Conservation (phyloP, 1,140 invertebrate species). For the Calycopis cecrops region DNA sequence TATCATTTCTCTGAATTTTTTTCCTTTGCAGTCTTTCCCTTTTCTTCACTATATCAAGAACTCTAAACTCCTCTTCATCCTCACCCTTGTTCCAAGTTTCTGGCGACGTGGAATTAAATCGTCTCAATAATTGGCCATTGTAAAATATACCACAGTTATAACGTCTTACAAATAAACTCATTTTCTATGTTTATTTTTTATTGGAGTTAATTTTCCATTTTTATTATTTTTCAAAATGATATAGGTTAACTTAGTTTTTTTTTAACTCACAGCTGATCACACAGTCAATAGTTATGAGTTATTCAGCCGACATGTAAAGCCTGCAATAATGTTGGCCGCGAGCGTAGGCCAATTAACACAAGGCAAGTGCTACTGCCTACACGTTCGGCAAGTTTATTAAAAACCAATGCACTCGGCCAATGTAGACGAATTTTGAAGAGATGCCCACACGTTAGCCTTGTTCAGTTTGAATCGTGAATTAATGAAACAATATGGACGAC, state of each 20-base stretch:
- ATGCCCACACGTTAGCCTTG: too few species aligned
- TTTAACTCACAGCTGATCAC: background rate
- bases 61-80: slow-evolving; percentile 66
- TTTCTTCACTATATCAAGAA: slow-evolving; percentile 64
- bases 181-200: slow-evolving; percentile 31
- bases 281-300: background rate
- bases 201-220: slow-evolving; percentile 32
- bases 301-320: background rate
- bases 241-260: background rate
- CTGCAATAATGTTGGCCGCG: background rate
- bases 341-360: too few species aligned
- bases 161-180: slow-evolving; percentile 55
- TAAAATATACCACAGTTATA: slow-evolving; percentile 35
- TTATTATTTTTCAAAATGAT: background rate
- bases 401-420: too few species aligned
- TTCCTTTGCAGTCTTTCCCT: slow-evolving; percentile 41
- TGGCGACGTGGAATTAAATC: slow-evolving; percentile 46
- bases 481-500: too few species aligned
- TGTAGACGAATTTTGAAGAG: too few species aligned
- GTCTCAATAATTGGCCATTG: slow-evolving; percentile 50
- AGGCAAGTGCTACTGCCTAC: too few species aligned
- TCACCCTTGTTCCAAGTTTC: slow-evolving; percentile 44
- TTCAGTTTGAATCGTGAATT: background rate
- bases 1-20: slow-evolving; percentile 35
- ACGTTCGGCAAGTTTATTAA: too few species aligned